A percentile compares a stretch with the other conserved stretches of the same genome.
These are phyloP conservation scores for Leptonema lineaticorne DNA, from an alignment of 1,140 invertebrate species.

Conservation along the genomic window DNA sequence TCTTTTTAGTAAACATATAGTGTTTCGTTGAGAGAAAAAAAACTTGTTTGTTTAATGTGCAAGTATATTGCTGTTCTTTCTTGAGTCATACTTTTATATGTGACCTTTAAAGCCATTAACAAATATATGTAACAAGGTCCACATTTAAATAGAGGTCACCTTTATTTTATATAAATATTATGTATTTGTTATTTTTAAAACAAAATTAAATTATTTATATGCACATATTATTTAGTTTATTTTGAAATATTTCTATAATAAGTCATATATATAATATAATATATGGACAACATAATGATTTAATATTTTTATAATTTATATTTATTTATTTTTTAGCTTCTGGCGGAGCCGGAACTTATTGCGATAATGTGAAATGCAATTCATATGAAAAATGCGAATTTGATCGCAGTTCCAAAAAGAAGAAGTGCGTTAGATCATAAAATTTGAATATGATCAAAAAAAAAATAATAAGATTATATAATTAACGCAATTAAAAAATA, in stretches of 20 bases:
- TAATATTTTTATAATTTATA: neutral
- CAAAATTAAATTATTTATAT: neutral
- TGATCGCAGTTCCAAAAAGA: conserved; percentile 64
- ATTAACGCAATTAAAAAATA: too few species aligned
- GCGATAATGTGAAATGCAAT: conserved; percentile 67
- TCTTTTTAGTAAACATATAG: neutral
- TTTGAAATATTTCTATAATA: too few species aligned
- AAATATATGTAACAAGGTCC: too few species aligned
- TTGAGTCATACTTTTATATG: neutral
- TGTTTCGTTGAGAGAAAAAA: neutral
- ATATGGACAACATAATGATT: too few species aligned
- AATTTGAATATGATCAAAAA: too few species aligned
- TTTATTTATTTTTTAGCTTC: conserved; percentile 45
- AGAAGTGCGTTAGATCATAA: conserved; percentile 64
- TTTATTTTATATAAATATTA: neutral
- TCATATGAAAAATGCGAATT: conserved; percentile 66
- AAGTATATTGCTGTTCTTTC: too few species aligned
- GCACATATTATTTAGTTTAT: neutral
- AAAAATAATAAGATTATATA: too few species aligned
- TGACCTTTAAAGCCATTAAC: too few species aligned
- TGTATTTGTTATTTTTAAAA: neutral
- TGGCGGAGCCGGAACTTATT: conserved; percentile 60
- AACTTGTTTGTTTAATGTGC: neutral
- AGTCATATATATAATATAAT: too few species aligned
- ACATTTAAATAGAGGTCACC: neutral